Conservation (phyloP, 2,113 vertebrate species). For the Neodontobutis hainanensis region DNA sequence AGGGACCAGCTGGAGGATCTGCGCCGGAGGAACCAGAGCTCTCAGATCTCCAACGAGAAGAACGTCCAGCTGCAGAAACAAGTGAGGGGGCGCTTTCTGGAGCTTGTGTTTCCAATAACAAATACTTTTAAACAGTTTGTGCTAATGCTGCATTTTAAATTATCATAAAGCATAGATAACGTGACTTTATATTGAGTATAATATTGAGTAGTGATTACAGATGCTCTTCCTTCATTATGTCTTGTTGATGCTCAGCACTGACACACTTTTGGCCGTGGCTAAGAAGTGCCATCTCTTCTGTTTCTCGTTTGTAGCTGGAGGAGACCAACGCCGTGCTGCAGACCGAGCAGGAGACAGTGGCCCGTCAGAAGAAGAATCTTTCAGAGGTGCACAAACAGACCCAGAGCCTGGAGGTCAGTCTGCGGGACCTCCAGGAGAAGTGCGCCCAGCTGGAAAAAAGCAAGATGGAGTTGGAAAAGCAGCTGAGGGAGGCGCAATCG, state of each 20-base stretch:
- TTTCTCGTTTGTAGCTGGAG: constrained; percentile 81
- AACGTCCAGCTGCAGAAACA: constrained; percentile 93
- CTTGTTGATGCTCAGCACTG: constrained; percentile 1
- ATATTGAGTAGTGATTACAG: no score
- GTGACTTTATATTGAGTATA: no score
- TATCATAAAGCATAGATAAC: no score
- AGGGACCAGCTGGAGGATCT: constrained; percentile 96
- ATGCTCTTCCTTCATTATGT: constrained; percentile 10
- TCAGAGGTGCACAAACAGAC: constrained; percentile 89
- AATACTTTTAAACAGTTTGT: no score
- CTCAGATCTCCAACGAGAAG: constrained; percentile 92
- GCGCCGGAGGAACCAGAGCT: constrained; percentile 91
- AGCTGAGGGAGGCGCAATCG: constrained; percentile 86
- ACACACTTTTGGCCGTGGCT: neutral
- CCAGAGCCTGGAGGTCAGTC: constrained; percentile 88
- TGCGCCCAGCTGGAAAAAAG: constrained; percentile 86
- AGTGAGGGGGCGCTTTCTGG: constrained; percentile 68
- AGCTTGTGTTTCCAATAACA: neutral
- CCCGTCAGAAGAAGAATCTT: constrained; percentile 88
- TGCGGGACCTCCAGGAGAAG: constrained; percentile 89
- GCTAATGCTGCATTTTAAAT: no score
- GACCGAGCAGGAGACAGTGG: constrained; percentile 86
- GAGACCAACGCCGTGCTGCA: constrained; percentile 84
- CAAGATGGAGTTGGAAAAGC: constrained; percentile 90
- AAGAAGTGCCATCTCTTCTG: neutral